Base-by-base conservation (phyloP, 2,113 vertebrate species). In the Microcebus ravelobensis region DNA sequence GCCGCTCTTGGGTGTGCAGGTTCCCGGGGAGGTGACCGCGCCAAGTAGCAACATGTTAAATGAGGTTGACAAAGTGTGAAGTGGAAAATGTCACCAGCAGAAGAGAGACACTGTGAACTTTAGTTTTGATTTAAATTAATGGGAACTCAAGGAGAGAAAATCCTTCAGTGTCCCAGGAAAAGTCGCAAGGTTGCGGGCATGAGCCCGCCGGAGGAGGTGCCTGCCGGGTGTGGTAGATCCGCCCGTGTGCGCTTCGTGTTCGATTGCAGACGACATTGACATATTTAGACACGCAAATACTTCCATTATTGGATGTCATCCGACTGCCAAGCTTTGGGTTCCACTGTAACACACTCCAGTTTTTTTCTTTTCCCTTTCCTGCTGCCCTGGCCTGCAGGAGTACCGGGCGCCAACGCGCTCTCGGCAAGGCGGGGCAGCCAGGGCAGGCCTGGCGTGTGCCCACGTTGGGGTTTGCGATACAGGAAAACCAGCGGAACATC, bases 61-160 rank as follows among this genome's bases (percentile, higher is more conserved):
- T 17, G 68, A 95, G 93, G 81, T 5, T 96, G 97, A 96, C 95
- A 94, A 39, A 3, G 48, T 97, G 94, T 89, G 94, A 97, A 97
- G 94, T 36, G 42, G 87, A 91, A 97, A 96, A 95, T 71, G 88
- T 97, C 94, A 94, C 92, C 59, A 42, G 57, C 76, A 57, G 81
- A 92, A 63, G 77, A 96, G n/a, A 96, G 88, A 68, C 85, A 67
- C 55, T 0, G n/a, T 94, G 92, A 92, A 95, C 94, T 97, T 97
- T 80, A 39, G 81, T 95, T 93, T n/a, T 55, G 92, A 95, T 79
- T 95, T 95, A 93, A 96, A 96, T 88, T 87, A 96, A 95, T 90
- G 81, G 94, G 27, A 91, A 70, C 81, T 83, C 85, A 55, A 95
- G 87, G 76, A 90, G 82, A 95, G 92, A 96, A 87, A 95, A 89